These are phyloP conservation scores for Lemur catta DNA, from an alignment of 2,797 vertebrate genomes.

Conservation along the genomic window DNA sequence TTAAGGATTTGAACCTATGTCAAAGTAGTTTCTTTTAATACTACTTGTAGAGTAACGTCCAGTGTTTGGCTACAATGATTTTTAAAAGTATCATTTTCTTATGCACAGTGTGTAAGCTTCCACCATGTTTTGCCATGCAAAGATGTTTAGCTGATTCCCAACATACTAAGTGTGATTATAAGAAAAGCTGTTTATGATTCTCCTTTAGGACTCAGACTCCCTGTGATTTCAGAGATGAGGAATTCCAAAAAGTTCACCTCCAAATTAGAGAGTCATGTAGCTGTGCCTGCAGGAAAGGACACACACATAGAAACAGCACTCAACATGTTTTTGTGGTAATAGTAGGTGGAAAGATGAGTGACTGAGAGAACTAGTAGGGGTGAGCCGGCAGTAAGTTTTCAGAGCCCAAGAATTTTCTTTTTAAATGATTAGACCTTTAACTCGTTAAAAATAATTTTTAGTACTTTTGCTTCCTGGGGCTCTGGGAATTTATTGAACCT, in stretches of 20 bases:
- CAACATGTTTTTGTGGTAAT: background rate
- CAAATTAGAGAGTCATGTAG: background rate
- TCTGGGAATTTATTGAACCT: background rate
- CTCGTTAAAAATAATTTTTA: background rate
- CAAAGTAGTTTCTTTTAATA: slow-evolving; percentile 4
- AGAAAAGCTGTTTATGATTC: slow-evolving; percentile 23
- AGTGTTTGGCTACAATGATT: background rate
- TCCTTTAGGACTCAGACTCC: background rate
- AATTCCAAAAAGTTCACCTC: background rate
- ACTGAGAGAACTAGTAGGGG: background rate
- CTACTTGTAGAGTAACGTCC: background rate
- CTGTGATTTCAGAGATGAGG: slow-evolving; percentile 7
- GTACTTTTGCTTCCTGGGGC: background rate
- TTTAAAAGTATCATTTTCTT: slow-evolving; percentile 20
- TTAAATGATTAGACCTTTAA: background rate
- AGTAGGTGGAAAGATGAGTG: background rate
- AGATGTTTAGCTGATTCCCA: background rate
- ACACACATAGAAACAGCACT: background rate
- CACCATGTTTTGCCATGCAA: background rate
- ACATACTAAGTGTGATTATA: background rate
- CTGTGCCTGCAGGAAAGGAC: background rate
- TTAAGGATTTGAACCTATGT: slow-evolving; percentile 14
- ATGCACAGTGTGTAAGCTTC: background rate
- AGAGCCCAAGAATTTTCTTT: background rate
- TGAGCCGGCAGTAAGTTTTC: background rate